A percentile compares a stretch with the other conserved stretches of the same genome.
Evolutionary conservation across 2,797 vertebrate genomes (phyloP).

Genomic region (Sebastes jordani): DNA sequence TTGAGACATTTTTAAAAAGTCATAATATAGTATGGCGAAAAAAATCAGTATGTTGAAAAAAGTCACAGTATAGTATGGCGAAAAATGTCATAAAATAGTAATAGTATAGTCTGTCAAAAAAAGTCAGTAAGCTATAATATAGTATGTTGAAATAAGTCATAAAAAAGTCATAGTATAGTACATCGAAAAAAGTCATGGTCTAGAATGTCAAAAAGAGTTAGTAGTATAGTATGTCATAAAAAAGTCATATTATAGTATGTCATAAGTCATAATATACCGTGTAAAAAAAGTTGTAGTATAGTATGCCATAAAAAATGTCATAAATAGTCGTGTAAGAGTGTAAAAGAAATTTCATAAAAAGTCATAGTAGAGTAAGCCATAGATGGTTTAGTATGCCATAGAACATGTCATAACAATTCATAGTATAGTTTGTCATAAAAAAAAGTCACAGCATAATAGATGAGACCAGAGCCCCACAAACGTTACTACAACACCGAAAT

Average conservation of each 20-base stretch:
- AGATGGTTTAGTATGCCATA: too few relatives aligned
- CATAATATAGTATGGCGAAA: not conserved
- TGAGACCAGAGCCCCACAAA: not conserved
- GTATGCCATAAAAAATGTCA: not conserved
- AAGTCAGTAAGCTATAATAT: not conserved
- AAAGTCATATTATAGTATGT: not conserved
- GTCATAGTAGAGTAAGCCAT: too few relatives aligned
- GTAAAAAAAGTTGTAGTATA: not conserved
- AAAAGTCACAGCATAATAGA: not conserved
- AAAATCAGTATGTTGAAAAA: not conserved
- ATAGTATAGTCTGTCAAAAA: not conserved
- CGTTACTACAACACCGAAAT: not conserved
- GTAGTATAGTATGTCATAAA: not conserved
- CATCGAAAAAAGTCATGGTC: too few relatives aligned
- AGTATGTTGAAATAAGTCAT: not conserved
- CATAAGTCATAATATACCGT: too few relatives aligned
- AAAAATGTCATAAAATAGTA: not conserved
- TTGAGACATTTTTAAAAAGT: not conserved
- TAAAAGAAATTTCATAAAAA: too few relatives aligned
- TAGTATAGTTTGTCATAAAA: too few relatives aligned
- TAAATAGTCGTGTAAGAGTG: too few relatives aligned
- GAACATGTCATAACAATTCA: too few relatives aligned
- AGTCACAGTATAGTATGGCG: not conserved
- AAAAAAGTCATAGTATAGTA: not conserved
- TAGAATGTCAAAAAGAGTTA: too few relatives aligned